Evolutionary conservation across 2,888 invertebrate genomes (phyloP), one percentile per base, ranked within the genome.

Genomic region (Autographa gamma): DNA sequence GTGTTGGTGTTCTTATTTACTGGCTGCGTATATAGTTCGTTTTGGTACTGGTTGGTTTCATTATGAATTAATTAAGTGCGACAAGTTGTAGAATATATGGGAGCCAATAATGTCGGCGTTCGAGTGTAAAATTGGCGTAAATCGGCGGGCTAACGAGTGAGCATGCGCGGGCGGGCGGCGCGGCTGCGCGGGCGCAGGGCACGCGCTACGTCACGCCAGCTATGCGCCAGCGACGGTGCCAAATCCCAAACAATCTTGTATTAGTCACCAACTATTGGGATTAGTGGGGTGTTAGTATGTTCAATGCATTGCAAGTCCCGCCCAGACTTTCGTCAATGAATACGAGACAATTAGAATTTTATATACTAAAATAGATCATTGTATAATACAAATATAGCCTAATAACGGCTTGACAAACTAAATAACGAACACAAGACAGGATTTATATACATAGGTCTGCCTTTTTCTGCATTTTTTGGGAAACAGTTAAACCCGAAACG

Each of bases 181-280:
- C 68, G 48, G 31, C 66, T 60, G 61, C 66, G 69, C 68, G 66
- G 62, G 67, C 81, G 81, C 73, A 48, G 18, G 13, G n/a, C 54
- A 74, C 66, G 67, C 64, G 58, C 63, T 34, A 62, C 69, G 66
- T 61, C 60, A 66, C 73, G 82, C 80, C 78, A 86, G 84, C 73
- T 80, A 87, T 86, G 80, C 80, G 81, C 63, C 52, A 14, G 72
- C 63, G 62, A 64, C 59, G 61, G 76, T 84, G 84, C 86, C 85
- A 87, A 84, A 80, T 67, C 52, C 61, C 56, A 65, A 54, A 52
- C 66, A 80, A 76, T 63, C 77, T 65, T 62, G 63, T 66, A 66
- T 70, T 76, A 62, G 14, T 62, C 34, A 63, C 32, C 32, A 76
- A 54, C 38, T 52, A 61, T 71, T 64, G 56, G 63, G 32, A 32